A percentile compares a stretch with the other conserved stretches of the same genome.
These are phyloP conservation scores for Drosophila quadrilineata DNA, from an alignment of 1,140 invertebrate species.

Conservation along the genomic window DNA sequence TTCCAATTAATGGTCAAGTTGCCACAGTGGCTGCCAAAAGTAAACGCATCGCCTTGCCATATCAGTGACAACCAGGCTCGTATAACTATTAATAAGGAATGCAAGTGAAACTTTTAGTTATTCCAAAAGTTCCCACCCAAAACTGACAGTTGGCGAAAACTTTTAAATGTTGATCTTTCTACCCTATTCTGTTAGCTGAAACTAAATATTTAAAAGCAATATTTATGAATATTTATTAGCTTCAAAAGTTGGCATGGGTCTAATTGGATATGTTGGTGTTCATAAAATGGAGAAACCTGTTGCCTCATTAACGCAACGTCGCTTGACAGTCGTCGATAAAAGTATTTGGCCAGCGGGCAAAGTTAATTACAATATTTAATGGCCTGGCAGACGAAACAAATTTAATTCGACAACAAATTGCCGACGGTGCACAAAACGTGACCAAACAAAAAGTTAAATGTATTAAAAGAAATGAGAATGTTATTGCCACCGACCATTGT, in stretches of 20 bases:
- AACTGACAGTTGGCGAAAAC: conserved; percentile 27
- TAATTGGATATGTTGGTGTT: conserved; percentile 44
- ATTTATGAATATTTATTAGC: conserved; percentile 75
- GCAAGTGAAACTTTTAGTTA: conserved; percentile 45
- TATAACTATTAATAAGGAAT: conserved; percentile 61
- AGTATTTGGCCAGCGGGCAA: conserved; percentile 34
- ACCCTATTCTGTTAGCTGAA: neutral
- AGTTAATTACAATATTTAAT: conserved; percentile 74
- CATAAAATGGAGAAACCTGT: conserved; percentile 49
- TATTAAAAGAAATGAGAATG: conserved; percentile 49
- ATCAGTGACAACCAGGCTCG: conserved; percentile 1
- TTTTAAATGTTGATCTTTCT: conserved; percentile 39
- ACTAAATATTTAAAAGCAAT: conserved; percentile 22
- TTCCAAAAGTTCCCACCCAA: conserved; percentile 18
- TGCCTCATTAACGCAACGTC: conserved; percentile 57
- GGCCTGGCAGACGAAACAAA: conserved; percentile 20
- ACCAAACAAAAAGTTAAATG: conserved; percentile 22
- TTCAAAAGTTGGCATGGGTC: conserved; percentile 37
- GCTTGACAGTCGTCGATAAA: conserved; percentile 16
- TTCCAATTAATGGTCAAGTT: conserved; percentile 48
- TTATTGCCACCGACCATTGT: conserved; percentile 31
- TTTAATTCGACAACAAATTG: conserved; percentile 51
- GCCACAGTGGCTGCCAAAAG: conserved; percentile 7
- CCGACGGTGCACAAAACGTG: conserved; percentile 42
- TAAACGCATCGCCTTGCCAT: conserved; percentile 10